Base-by-base conservation (phyloP, 2,113 vertebrate species). In the Channa argus region DNA sequence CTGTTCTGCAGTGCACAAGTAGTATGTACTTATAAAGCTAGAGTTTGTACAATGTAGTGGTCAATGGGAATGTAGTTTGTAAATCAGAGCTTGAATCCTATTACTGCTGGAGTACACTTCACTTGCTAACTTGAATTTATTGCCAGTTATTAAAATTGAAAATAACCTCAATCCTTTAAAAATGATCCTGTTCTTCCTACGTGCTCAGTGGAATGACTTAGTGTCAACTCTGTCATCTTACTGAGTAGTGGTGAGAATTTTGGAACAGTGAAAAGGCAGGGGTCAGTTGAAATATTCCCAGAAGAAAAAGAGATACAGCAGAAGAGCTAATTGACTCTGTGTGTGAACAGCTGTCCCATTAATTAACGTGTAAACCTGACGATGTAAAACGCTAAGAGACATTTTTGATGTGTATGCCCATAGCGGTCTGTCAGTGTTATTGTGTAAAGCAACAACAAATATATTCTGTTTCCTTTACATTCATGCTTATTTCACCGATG, bases 301-400 rank as follows among this genome's bases (percentile, higher is more conserved):
- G 8, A 9, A 38, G 58, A 43, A 36, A 36, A 24, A 38, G 45
- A 33, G 39, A 41, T 50, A 9, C 13, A 38, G 58, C 44, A 36
- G 43, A 24, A 38, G 45, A 33, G 45, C 58, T 5, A 38, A 1
- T 46, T 6, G 24, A 24, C 24, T 24, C 24, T 41, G 39, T 5
- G 39, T 41, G 4, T 41, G 39, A 53, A 55, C 44, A 69, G 38
- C 52, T 63, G 37, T 65, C 5, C 53, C 54, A 61, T 68, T 33
- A 44, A 34, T 44, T 10, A 55, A 38, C 41, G 36, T 8, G 24
- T 11, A n/a, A 59, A 53, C 54, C 37, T 58, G 56, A 24, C 15
- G 46, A 43, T n/a, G 44, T 50, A 77, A 71, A 50, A 50, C 41
- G 49, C 37, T 4, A 4, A 34, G 24, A 50, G 59, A 14, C 39